Conservation (phyloP, 2,888 invertebrate species). For the Drosophila siamana region DNA sequence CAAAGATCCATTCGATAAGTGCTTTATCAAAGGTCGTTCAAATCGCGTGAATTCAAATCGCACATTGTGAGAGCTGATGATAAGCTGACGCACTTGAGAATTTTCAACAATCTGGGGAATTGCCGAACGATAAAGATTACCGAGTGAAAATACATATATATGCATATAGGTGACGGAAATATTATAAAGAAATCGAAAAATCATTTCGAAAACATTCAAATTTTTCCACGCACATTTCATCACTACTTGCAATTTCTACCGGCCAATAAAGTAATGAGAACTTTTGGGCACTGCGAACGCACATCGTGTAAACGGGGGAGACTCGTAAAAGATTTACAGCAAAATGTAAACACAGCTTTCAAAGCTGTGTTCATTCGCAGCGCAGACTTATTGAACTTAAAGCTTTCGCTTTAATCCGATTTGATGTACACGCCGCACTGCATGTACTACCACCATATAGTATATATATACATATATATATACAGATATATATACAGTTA, state of each 20-base stretch:
- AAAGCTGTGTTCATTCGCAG: not conserved
- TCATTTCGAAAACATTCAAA: not conserved
- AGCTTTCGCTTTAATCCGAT: conserved; percentile 3
- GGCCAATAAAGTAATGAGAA: not conserved
- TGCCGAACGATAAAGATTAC: not conserved
- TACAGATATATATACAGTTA: not conserved
- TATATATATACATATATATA: not conserved
- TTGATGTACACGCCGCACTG: no score
- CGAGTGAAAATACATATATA: no score
- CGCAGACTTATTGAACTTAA: not conserved
- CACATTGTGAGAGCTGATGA: not conserved
- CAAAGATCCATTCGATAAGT: not conserved
- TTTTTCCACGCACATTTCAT: not conserved
- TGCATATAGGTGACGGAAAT: not conserved
- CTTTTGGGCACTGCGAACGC: no score
- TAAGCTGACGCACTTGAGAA: not conserved
- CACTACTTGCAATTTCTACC: not conserved
- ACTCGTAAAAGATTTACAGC: not conserved
- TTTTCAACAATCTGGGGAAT: not conserved
- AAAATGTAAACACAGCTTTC: not conserved
- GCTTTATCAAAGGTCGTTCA: not conserved
- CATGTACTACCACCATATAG: no score
- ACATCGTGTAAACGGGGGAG: no score
- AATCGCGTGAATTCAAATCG: conserved; percentile 1
- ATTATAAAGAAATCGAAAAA: not conserved